Percentiles rank a stretch among this genome's conserved stretches.
Evolutionary conservation across 2,888 invertebrate species (phyloP).

Genomic region (Clanis bilineata): DNA sequence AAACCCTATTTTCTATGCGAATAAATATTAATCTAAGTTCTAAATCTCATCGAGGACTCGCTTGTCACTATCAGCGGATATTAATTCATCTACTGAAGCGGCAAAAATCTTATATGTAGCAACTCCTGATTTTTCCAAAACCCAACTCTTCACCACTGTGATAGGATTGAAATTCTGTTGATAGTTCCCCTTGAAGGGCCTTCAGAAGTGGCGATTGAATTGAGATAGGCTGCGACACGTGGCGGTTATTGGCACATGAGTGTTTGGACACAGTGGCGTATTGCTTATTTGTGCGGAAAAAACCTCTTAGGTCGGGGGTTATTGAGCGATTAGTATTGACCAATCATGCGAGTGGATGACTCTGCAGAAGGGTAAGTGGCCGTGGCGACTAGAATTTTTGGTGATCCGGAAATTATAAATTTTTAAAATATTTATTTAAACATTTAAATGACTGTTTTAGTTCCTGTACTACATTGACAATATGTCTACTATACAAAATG

Average conservation of each 20-base stretch:
- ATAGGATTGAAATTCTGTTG: not conserved
- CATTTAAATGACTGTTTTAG: too few relatives aligned
- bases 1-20: not conserved
- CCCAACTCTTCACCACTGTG: not conserved
- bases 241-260: slow-evolving; percentile 76
- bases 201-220: slow-evolving; percentile 63
- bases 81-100: slow-evolving; percentile 60
- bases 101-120: slow-evolving; percentile 45
- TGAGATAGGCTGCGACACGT: slow-evolving; percentile 76
- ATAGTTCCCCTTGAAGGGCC: not conserved
- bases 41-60: slow-evolving; percentile 27
- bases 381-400: not conserved
- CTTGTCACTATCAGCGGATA: slow-evolving; percentile 62
- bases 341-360: slow-evolving; percentile 16
- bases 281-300: slow-evolving; percentile 70
- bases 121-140: slow-evolving; percentile 16
- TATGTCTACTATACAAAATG: too few relatives aligned
- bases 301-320: slow-evolving; percentile 47
- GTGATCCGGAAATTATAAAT: not conserved
- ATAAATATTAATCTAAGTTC: slow-evolving; percentile 1
- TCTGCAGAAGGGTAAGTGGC: not conserved
- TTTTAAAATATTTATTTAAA: too few relatives aligned
- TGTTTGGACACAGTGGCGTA: slow-evolving; percentile 75
- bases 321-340: slow-evolving; percentile 29
- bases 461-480: too few relatives aligned